These are phyloP conservation scores for Gymnarchus niloticus DNA, from an alignment of 2,113 vertebrate species.

Conservation along the genomic window DNA sequence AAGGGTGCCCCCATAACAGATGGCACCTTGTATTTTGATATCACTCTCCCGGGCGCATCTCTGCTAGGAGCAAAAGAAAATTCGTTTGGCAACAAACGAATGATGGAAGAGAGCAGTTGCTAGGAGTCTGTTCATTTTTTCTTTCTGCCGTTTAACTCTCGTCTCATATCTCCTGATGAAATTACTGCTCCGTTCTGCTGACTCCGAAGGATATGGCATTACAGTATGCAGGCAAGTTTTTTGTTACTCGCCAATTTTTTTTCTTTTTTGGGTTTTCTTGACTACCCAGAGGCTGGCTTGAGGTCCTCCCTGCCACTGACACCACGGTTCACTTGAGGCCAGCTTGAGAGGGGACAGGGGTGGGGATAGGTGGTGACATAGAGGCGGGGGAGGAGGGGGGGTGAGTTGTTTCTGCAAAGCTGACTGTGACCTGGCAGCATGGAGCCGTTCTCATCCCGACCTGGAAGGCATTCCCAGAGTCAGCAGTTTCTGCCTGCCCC, in stretches of 20 bases:
- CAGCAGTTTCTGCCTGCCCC: conserved; percentile 63
- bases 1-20: background rate
- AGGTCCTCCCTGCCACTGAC: conserved; percentile 22
- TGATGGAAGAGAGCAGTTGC: conserved; percentile 4
- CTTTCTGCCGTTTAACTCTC: conserved; percentile 7
- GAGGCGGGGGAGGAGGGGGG: background rate
- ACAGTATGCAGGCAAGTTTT: too few relatives aligned
- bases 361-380: too few relatives aligned
- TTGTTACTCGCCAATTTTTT: background rate
- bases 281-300: background rate
- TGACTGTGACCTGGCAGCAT: background rate
- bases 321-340: conserved; percentile 47
- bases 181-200: conserved; percentile 13
- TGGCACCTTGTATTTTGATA: conserved; percentile 4
- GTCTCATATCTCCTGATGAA: conserved; percentile 19
- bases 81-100: conserved; percentile 1
- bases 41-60: background rate
- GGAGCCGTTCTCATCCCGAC: conserved; percentile 49
- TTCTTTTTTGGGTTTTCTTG: conserved; percentile 19
- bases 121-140: conserved; percentile 46
- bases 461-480: conserved; percentile 60
- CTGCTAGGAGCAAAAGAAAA: background rate
- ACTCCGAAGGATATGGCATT: background rate
- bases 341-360: background rate
- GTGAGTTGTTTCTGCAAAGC: background rate